A percentile compares a stretch with the other conserved stretches of the same genome.
Conservation (phyloP, 2,797 vertebrate species). For the Coluber constrictor region DNA sequence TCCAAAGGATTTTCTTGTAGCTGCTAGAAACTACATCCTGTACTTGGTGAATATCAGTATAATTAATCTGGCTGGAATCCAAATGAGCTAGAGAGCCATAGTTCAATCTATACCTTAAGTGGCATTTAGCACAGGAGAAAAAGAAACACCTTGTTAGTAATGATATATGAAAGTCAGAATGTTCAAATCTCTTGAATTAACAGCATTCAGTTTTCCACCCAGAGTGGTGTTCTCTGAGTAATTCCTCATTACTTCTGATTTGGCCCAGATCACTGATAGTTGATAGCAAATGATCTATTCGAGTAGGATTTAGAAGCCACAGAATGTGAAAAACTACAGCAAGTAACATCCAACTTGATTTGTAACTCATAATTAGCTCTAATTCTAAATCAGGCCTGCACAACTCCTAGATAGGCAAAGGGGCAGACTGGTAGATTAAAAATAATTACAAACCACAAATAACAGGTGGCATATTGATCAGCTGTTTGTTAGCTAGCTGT, state of each 20-base stretch:
- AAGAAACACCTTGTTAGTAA: neutral
- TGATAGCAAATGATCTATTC: neutral
- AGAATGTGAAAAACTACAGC: neutral
- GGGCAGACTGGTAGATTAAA: neutral
- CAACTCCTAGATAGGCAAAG: neutral
- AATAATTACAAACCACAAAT: neutral
- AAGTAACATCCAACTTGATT: conserved; percentile 39
- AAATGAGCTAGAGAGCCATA: neutral
- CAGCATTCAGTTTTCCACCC: neutral
- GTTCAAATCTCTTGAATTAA: conserved; percentile 1
- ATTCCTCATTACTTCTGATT: neutral
- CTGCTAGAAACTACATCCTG: neutral
- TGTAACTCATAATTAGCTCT: conserved; percentile 52
- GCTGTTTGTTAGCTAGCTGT: neutral
- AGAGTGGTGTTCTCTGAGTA: conserved; percentile 1
- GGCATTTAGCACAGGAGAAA: conserved; percentile 23
- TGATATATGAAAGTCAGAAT: neutral
- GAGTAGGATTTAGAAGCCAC: neutral
- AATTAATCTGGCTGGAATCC: neutral
- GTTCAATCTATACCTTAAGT: conserved; percentile 9
- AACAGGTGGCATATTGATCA: neutral
- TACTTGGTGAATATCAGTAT: neutral
- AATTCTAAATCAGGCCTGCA: neutral
- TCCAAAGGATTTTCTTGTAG: neutral
- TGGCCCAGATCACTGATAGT: neutral